These are phyloP conservation scores for Capromys pilorides DNA, from an alignment of 2,797 vertebrate species.

Conservation along the genomic window DNA sequence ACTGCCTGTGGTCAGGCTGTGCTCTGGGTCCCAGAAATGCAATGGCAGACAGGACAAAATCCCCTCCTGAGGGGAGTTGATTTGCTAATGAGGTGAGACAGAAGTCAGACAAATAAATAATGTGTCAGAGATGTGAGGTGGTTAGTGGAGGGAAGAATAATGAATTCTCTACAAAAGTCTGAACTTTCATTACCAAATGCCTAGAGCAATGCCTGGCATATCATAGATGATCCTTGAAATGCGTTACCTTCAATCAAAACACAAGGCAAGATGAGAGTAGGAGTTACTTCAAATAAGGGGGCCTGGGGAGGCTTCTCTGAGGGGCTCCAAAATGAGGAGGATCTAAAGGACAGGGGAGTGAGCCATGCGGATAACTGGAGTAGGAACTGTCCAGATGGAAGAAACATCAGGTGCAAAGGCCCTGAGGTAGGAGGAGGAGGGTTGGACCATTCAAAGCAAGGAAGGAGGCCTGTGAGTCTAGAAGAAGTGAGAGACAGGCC, in stretches of 20 bases:
- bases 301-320: not conserved
- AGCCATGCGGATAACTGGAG: not conserved
- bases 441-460: not conserved
- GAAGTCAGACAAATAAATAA: conserved; percentile 40
- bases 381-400: not conserved
- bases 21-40: not conserved
- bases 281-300: not conserved
- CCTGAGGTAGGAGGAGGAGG: not conserved
- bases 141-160: not conserved
- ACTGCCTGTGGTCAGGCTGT: not conserved
- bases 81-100: not conserved
- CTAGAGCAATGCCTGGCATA: not conserved
- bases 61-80: not conserved
- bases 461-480: not conserved
- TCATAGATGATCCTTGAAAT: not conserved
- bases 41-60: not conserved
- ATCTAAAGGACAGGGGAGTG: not conserved
- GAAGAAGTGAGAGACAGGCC: not conserved
- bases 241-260: not conserved
- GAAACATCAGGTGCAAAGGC: not conserved
- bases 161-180: not conserved
- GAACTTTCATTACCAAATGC: not conserved
- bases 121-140: not conserved
- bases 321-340: not conserved
- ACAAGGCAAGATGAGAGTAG: not conserved